Base-by-base conservation (phyloP, 2,888 invertebrate species). In the Gisinianus flammeolus region DNA sequence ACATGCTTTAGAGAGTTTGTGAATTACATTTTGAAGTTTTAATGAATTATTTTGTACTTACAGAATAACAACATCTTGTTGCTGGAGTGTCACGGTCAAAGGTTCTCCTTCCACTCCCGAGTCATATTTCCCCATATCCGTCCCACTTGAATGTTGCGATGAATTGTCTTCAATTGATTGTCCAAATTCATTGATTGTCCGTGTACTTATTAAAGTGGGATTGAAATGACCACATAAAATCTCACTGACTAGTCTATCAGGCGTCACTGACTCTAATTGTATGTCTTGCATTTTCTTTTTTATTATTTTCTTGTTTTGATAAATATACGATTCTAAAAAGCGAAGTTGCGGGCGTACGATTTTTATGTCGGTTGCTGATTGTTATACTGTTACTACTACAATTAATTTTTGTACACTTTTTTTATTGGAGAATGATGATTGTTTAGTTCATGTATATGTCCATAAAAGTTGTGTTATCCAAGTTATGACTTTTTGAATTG, bases 11-110 rank as follows among this genome's bases (percentile, higher is more conserved):
- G n/a, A n/a, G n/a, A n/a, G n/a, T n/a, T n/a, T n/a, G n/a, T n/a
- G n/a, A n/a, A n/a, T n/a, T n/a, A n/a, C n/a, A n/a, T n/a, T n/a
- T n/a, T n/a, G n/a, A n/a, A n/a, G n/a, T n/a, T n/a, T n/a, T 10
- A 44, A 44, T 44, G 16, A 44, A 44, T 44, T 6, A 44, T 10
- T 44, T 6, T 44, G 44, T 6, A 10, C 44, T 44, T 44, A 44
- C 44, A 97, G 90, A 85, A 97, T 90, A 85, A 96, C 91, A 79
- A 91, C 90, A 79, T 87, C 87, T 0, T 87, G 85, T 22, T 69
- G 62, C 19, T 30, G 68, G 24, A 30, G 22, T 12, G 31, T 58
- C 19, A n/a, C n/a, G n/a, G n/a, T n/a, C 24, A 58, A 52, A 8
- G 66, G n/a, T 16, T 54, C 8, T 3, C 19, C n/a, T 54, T 12